phyloP scores from a whole-genome alignment of 2,888 invertebrate species.

The Stenchaetothrips biformis region DNA sequence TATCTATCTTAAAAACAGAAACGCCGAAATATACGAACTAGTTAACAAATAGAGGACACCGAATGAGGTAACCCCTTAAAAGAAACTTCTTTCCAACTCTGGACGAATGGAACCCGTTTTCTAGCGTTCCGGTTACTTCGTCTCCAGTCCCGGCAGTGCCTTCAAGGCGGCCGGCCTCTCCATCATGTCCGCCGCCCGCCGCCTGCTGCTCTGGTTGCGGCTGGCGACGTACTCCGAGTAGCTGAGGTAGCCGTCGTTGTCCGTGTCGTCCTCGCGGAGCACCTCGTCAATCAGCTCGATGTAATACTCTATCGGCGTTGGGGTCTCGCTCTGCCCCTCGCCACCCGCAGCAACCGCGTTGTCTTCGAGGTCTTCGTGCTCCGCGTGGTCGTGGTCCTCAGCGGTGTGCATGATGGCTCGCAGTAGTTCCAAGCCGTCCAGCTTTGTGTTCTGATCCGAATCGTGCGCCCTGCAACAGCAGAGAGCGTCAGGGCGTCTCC shows the following conservation, averaged over 20 bases:
- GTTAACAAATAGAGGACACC: too few relatives aligned
- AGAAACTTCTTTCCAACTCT: too few relatives aligned
- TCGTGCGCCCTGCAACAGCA: conserved; percentile 62
- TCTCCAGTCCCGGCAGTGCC: neutral
- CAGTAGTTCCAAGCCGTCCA: conserved; percentile 86
- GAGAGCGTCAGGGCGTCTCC: neutral
- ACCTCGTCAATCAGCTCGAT: conserved; percentile 82
- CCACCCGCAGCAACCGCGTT: conserved; percentile 43
- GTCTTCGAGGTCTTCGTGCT: conserved; percentile 44
- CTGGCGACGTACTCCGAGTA: conserved; percentile 70
- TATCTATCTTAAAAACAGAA: too few relatives aligned
- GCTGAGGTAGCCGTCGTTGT: conserved; percentile 80
- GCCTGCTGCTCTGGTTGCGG: conserved; percentile 36
- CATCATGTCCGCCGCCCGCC: neutral
- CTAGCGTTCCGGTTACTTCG: neutral
- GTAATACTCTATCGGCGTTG: conserved; percentile 42
- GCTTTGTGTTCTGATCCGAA: conserved; percentile 78
- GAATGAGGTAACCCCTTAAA: too few relatives aligned
- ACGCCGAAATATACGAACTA: too few relatives aligned
- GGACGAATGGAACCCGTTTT: too few relatives aligned
- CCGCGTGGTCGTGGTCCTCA: conserved; percentile 52
- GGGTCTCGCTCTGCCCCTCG: conserved; percentile 47
- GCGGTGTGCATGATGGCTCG: conserved; percentile 73
- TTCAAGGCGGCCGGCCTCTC: conserved; percentile 17
- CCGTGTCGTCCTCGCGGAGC: conserved; percentile 72